phyloP scores from a whole-genome alignment of 2,888 invertebrate species.

The Drosophila pseudotakahashii region DNA sequence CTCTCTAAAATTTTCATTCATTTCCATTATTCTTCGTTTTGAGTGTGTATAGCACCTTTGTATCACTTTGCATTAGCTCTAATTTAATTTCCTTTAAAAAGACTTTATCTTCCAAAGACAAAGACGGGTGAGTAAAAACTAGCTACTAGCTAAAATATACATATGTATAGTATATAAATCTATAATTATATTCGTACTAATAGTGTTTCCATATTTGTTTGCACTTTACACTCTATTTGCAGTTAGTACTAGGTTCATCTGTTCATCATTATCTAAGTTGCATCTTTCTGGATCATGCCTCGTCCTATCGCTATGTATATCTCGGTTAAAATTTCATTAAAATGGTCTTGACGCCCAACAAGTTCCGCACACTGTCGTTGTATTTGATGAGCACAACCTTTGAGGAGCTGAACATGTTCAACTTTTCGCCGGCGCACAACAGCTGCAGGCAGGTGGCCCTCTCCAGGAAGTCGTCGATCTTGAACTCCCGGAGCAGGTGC shows the following conservation, averaged over 20 bases:
- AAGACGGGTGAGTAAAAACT: constrained; percentile 56
- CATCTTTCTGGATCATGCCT: constrained; percentile 3
- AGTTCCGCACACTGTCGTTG: constrained; percentile 92
- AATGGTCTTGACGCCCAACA: constrained; percentile 92
- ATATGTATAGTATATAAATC: constrained; percentile 41
- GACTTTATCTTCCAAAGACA: constrained; percentile 70
- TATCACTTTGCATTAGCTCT: constrained; percentile 80
- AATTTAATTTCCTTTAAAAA: constrained; percentile 57
- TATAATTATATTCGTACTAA: constrained; percentile 54
- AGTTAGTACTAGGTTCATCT: constrained; percentile 31
- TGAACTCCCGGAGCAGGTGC: constrained; percentile 88
- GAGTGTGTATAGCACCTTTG: constrained; percentile 81
- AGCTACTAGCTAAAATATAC: constrained; percentile 49
- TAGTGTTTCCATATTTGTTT: constrained; percentile 46
- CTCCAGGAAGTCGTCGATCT: constrained; percentile 92
- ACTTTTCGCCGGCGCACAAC: constrained; percentile 90
- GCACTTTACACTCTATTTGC: constrained; percentile 36
- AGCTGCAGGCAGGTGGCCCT: constrained; percentile 92
- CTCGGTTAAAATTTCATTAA: constrained; percentile 87
- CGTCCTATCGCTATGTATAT: constrained; percentile 3
- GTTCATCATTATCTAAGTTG: constrained; percentile 40
- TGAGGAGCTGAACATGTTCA: constrained; percentile 90
- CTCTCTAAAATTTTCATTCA: constrained; percentile 30
- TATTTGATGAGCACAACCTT: constrained; percentile 93
- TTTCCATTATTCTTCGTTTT: constrained; percentile 51